phyloP scores from a whole-genome alignment of 1,140 invertebrate species.

The Drosophila pallidifrons region DNA sequence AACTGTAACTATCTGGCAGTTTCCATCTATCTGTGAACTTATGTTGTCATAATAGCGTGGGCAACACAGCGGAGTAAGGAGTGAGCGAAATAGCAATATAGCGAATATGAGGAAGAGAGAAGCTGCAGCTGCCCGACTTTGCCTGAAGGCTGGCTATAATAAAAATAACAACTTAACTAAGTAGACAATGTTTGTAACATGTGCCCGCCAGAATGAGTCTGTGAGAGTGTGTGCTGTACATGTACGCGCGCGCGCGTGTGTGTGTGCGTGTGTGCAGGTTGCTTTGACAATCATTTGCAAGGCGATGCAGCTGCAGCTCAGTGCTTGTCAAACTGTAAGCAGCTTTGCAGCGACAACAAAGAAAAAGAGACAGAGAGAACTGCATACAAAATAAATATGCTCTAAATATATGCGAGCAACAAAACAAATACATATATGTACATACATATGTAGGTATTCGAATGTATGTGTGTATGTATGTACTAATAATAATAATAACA shows the following conservation, averaged over 20 bases:
- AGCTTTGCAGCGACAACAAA: slow-evolving; percentile 58
- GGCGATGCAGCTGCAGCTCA: slow-evolving; percentile 18
- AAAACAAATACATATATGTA: neutral
- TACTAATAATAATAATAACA: slow-evolving; percentile 11
- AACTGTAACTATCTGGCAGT: neutral
- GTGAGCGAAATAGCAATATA: too few species aligned
- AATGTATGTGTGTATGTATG: too few species aligned
- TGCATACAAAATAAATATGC: neutral
- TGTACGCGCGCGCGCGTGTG: neutral
- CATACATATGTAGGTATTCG: neutral
- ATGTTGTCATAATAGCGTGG: slow-evolving; percentile 69
- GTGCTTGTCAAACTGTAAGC: slow-evolving; percentile 70
- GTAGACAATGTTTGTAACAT: slow-evolving; percentile 52
- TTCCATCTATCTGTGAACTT: slow-evolving; percentile 48
- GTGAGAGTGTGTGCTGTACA: neutral
- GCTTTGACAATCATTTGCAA: slow-evolving; percentile 62
- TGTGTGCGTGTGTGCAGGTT: slow-evolving; percentile 36
- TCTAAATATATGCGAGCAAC: neutral
- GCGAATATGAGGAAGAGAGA: neutral
- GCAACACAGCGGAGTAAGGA: neutral
- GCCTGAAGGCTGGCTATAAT: slow-evolving; percentile 57
- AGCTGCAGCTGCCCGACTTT: neutral
- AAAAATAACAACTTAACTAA: slow-evolving; percentile 82
- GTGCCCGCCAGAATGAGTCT: neutral
- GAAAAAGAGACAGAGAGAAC: slow-evolving; percentile 8